phyloP scores from a whole-genome alignment of 1,140 invertebrate species.

The Pomacea maculata region DNA sequence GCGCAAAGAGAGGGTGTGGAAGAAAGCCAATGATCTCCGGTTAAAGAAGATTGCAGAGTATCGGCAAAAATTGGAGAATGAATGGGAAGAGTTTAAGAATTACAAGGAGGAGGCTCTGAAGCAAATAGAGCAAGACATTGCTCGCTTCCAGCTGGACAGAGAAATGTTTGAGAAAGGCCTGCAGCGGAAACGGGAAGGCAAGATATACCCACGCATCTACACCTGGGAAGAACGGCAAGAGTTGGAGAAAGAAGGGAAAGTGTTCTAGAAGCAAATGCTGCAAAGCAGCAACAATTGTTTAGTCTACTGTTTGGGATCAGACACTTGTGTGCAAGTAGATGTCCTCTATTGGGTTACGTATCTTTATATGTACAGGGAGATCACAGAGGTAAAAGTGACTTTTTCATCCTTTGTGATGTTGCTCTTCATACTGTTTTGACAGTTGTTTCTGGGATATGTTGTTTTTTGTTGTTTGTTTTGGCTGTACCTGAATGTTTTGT shows the following conservation, averaged over 20 bases:
- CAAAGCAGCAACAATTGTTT: background rate
- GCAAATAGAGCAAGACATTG: conserved; percentile 78
- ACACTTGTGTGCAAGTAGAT: no score
- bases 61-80: conserved; percentile 70
- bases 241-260: background rate
- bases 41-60: conserved; percentile 74
- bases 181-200: conserved; percentile 14
- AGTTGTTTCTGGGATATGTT: no score
- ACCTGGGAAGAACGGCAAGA: conserved; percentile 9
- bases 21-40: conserved; percentile 75
- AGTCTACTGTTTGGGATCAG: background rate
- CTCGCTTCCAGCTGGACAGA: conserved; percentile 70
- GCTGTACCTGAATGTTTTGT: no score
- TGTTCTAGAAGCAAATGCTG: no score
- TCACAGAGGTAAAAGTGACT: no score
- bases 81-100: conserved; percentile 76
- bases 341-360: no score
- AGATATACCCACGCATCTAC: conserved; percentile 11
- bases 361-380: no score
- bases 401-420: background rate
- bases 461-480: no score
- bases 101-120: conserved; percentile 71
- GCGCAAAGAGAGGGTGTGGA: conserved; percentile 71
- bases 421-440: background rate
- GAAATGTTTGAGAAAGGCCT: conserved; percentile 25